Conservation (phyloP, 1,140 invertebrate species). For the Drosophila lini region DNA sequence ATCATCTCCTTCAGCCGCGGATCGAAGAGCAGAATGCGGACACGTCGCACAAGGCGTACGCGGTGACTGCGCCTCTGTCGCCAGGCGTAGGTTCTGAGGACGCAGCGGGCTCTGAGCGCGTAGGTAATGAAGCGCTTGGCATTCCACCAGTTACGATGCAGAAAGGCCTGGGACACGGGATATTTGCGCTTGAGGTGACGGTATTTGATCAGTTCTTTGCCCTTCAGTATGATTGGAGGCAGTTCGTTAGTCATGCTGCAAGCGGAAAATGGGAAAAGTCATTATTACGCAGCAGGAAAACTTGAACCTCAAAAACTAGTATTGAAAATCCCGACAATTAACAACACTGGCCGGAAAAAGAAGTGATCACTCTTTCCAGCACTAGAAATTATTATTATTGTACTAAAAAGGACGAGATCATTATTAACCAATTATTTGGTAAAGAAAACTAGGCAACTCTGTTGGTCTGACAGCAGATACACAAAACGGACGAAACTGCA, state of each 20-base stretch:
- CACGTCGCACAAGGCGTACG: slow-evolving; percentile 45
- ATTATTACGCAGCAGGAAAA: slow-evolving; percentile 7
- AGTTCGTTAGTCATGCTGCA: slow-evolving; percentile 59
- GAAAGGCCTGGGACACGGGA: slow-evolving; percentile 62
- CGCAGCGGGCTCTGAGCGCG: slow-evolving; percentile 55
- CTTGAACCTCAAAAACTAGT: slow-evolving; percentile 24
- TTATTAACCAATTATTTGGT: neutral
- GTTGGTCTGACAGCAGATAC: slow-evolving; percentile 17
- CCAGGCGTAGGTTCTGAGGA: slow-evolving; percentile 60
- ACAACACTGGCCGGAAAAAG: slow-evolving; percentile 36
- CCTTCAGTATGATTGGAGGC: slow-evolving; percentile 54
- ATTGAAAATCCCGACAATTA: slow-evolving; percentile 1
- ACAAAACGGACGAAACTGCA: slow-evolving; percentile 5
- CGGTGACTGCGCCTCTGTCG: slow-evolving; percentile 34
- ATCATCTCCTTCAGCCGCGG: slow-evolving; percentile 64
- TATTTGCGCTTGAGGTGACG: slow-evolving; percentile 59
- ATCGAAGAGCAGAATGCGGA: slow-evolving; percentile 68
- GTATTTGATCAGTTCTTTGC: slow-evolving; percentile 56
- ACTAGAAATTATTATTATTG: neutral
- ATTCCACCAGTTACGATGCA: slow-evolving; percentile 65
- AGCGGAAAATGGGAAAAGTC: neutral
- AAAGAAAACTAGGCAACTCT: slow-evolving; percentile 8
- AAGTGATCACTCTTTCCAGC: slow-evolving; percentile 3
- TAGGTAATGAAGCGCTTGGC: slow-evolving; percentile 69
- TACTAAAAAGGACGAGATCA: neutral